Evolutionary conservation across 2,888 invertebrate genomes (phyloP).

Genomic region (Lamellibrachia satsuma): DNA sequence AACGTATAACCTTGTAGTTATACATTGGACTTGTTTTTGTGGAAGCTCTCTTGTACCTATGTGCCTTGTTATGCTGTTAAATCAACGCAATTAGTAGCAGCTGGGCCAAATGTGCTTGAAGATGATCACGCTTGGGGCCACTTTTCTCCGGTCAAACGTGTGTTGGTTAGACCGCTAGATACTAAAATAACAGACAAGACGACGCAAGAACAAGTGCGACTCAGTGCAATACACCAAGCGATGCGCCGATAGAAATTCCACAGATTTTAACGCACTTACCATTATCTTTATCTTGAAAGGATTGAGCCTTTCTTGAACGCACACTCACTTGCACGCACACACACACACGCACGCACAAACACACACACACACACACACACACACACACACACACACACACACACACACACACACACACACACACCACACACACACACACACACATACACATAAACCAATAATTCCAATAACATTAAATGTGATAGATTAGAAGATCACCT

Average conservation of each 20-base stretch:
- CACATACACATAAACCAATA: background rate
- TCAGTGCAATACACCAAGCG: background rate
- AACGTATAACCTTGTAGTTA: background rate
- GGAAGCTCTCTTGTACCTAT: background rate
- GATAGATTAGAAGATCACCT: background rate
- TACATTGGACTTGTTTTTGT: background rate
- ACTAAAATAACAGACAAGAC: background rate
- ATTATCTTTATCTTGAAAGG: background rate
- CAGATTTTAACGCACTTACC: background rate
- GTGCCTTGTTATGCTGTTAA: background rate
- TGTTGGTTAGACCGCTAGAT: background rate
- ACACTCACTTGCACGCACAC: slow-evolving; percentile 18
- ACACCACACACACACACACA: slow-evolving; percentile 21
- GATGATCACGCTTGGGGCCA: background rate
- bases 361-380: slow-evolving; percentile 9
- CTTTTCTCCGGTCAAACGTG: background rate
- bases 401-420: background rate
- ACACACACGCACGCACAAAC: slow-evolving; percentile 1
- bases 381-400: slow-evolving; percentile 22
- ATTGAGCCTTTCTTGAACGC: slow-evolving; percentile 6
- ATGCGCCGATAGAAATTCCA: background rate
- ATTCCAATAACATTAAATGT: background rate
- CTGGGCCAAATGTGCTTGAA: background rate
- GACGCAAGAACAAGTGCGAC: background rate
- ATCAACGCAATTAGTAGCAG: background rate